phyloP scores from a whole-genome alignment of 2,797 vertebrate genomes.

The Adrianichthys oophorus region DNA sequence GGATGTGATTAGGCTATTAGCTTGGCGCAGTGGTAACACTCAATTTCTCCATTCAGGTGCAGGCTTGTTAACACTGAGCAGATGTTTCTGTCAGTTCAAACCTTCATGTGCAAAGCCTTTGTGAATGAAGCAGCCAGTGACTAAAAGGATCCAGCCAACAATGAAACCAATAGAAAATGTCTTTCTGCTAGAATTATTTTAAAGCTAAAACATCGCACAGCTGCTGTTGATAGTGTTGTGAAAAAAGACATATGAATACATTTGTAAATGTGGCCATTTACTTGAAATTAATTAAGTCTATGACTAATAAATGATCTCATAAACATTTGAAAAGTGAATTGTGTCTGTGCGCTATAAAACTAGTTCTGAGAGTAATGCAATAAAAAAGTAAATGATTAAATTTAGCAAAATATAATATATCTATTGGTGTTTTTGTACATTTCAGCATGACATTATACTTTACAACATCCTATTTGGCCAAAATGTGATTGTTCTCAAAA shows the following conservation, averaged over 20 bases:
- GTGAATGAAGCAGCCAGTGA: constrained; percentile 30
- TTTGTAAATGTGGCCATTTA: not conserved
- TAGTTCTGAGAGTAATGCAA: too few species aligned
- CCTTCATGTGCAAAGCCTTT: constrained; percentile 43
- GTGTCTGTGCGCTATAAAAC: too few species aligned
- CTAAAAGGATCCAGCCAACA: constrained; percentile 1
- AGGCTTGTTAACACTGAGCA: constrained; percentile 56
- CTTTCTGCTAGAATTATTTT: constrained; percentile 6
- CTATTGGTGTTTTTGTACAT: not conserved
- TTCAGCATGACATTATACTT: too few species aligned
- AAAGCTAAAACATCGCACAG: not conserved
- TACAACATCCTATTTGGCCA: too few species aligned
- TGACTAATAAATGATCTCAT: not conserved
- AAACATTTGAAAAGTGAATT: too few species aligned
- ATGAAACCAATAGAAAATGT: too few species aligned
- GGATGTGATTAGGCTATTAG: constrained; percentile 52
- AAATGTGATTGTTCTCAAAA: too few species aligned
- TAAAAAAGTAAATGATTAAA: too few species aligned
- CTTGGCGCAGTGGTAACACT: constrained; percentile 21
- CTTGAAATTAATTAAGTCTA: not conserved
- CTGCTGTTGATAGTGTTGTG: too few species aligned
- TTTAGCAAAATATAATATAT: not conserved
- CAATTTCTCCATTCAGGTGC: constrained; percentile 48
- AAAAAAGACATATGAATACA: too few species aligned
- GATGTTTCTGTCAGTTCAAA: constrained; percentile 59